Evolutionary conservation across 2,113 vertebrate genomes (phyloP), one percentile per base, ranked within the genome.

Genomic region (Nothobranchius furzeri): DNA sequence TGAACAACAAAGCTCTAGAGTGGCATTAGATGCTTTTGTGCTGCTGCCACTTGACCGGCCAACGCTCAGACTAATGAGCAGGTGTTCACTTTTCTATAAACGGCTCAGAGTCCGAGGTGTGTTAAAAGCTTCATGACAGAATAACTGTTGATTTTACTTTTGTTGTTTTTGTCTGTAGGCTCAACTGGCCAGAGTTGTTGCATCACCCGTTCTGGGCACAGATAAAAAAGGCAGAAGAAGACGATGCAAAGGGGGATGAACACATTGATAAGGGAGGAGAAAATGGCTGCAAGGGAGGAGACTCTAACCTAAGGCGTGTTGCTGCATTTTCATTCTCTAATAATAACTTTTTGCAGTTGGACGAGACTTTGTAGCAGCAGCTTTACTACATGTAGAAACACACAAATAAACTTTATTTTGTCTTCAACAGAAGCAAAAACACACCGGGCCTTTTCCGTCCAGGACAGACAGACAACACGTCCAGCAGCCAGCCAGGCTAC

Each of bases 191-290:
- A 54, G 85, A 88, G 13, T 42, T 99, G 1, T 57, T 95, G 60
- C 73, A 83, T 47, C 96, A 98, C 71, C 76, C 94, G 0, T 98
- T 98, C 81, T 99, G 96, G 97, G 92, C 84, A 81, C 90, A 87
- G 67, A 78, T 90, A 37, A 91, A 93, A 72, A 61, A 60, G 25
- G 53, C 1, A 20, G 20, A 74, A 0, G 54, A 68, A 46, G 54
- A 65, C 24, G 56, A 3, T 6, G 25, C 73, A 13, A 52, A 35
- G 12, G 48, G 24, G 5, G 24, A 51, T 4, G 52, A 69, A 65
- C 53, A 67, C 11, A 49, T 7, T 2, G 20, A 74, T 17, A 8
- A 20, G 13, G 55, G 62, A 12, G 43, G 46, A 74, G 49, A 37
- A 9, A 7, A 14, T 7, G n/a, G 3, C 4, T 58, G 12, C 60